Conservation (phyloP, 2,888 invertebrate species). For the Atethmia centrago region DNA sequence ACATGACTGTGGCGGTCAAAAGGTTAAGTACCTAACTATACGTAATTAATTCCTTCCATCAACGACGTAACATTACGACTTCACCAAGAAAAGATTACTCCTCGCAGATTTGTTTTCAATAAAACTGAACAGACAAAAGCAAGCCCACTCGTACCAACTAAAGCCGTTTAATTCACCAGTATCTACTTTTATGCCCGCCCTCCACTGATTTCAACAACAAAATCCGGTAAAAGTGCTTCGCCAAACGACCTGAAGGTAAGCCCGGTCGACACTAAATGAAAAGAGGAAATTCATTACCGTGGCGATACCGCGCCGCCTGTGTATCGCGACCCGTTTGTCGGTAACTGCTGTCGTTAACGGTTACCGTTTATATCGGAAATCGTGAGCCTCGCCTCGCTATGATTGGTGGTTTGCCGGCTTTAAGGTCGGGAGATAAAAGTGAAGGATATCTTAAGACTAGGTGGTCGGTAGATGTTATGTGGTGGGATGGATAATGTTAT, state of each 20-base stretch:
- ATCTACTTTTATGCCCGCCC: constrained; percentile 57
- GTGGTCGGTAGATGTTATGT: constrained; percentile 23
- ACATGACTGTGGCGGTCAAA: too few relatives aligned
- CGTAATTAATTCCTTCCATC: neutral
- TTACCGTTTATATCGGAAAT: constrained; percentile 83
- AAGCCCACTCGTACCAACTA: constrained; percentile 30
- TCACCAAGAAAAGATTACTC: neutral
- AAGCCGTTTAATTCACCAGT: constrained; percentile 54
- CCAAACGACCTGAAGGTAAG: constrained; percentile 68
- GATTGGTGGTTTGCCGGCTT: constrained; percentile 80
- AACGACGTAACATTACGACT: neutral
- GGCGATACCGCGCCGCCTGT: constrained; percentile 72
- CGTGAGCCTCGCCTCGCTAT: constrained; percentile 81
- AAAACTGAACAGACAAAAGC: constrained; percentile 41
- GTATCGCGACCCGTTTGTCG: constrained; percentile 77
- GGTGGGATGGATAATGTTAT: constrained; percentile 44
- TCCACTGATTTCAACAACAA: constrained; percentile 63
- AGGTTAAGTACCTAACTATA: neutral
- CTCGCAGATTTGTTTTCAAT: constrained; percentile 23
- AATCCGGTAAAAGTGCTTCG: constrained; percentile 57
- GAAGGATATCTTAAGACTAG: constrained; percentile 63
- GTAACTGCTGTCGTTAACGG: constrained; percentile 80
- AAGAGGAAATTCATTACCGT: constrained; percentile 81
- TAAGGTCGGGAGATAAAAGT: constrained; percentile 69
- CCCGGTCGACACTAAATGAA: constrained; percentile 77